Conservation (phyloP, 2,113 vertebrate genomes). For the Halichoeres trimaculatus region DNA sequence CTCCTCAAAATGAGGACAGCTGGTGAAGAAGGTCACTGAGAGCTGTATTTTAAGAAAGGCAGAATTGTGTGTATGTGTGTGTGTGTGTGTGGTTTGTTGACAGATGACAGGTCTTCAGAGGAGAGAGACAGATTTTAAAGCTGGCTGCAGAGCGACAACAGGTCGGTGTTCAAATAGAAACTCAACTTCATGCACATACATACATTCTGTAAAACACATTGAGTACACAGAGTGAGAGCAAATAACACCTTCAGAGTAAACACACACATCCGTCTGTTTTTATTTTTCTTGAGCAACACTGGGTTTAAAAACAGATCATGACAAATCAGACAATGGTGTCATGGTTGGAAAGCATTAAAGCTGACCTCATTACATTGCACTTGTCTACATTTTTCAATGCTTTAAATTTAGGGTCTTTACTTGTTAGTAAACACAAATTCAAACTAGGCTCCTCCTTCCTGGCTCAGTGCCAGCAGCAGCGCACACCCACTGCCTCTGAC, state of each 20-base stretch:
- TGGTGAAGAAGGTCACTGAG: constrained; percentile 83
- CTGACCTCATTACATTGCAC: constrained; percentile 10
- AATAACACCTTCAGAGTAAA: neutral
- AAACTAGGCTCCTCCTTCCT: too few species aligned
- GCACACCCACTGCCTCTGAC: too few species aligned
- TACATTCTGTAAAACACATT: constrained; percentile 10
- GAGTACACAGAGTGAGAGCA: neutral
- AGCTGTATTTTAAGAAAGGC: constrained; percentile 81
- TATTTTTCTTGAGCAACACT: neutral
- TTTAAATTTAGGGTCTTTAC: too few species aligned
- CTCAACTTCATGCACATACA: constrained; percentile 29
- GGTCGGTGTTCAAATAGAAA: constrained; percentile 54
- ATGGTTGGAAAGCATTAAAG: neutral
- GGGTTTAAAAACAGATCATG: neutral
- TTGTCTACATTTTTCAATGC: too few species aligned
- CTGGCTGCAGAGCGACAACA: constrained; percentile 22
- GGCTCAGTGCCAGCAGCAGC: too few species aligned
- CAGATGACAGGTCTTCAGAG: constrained; percentile 76
- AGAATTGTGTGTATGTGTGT: constrained; percentile 43
- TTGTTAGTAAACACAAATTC: too few species aligned
- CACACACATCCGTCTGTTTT: neutral
- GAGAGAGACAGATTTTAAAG: constrained; percentile 67
- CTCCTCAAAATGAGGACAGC: constrained; percentile 83
- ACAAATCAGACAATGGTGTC: neutral
- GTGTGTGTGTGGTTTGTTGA: constrained; percentile 70